These are phyloP conservation scores for Phenacoccus solenopsis DNA, from an alignment of 1,140 invertebrate genomes.

Conservation along the genomic window DNA sequence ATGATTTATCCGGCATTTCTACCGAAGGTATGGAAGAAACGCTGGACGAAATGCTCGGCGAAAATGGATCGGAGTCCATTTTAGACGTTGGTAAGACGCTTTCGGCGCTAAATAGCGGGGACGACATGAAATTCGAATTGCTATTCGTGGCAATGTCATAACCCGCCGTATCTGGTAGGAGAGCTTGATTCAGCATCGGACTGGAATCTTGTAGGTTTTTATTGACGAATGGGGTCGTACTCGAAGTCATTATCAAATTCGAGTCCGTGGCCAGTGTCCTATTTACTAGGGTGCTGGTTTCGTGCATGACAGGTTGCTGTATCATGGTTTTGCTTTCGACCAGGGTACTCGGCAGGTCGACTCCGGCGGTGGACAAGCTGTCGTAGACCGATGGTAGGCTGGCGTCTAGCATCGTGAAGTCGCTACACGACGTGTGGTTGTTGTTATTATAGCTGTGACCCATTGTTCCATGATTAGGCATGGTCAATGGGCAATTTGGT, in stretches of 20 bases:
- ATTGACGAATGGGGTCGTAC: background rate
- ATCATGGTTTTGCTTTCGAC: background rate
- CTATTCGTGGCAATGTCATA: background rate
- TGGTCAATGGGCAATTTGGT: background rate
- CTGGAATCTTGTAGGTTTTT: background rate
- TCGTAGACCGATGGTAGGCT: background rate
- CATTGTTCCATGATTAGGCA: background rate
- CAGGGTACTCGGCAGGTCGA: background rate
- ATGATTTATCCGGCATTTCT: background rate
- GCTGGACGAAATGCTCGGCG: conserved; percentile 8
- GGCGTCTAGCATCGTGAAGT: background rate
- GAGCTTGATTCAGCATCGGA: too few species aligned
- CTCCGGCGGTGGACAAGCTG: background rate
- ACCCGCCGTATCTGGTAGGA: background rate
- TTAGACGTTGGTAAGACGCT: background rate
- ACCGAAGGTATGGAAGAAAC: conserved; percentile 3
- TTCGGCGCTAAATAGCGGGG: background rate
- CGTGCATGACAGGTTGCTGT: background rate
- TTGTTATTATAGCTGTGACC: background rate
- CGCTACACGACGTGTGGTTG: background rate
- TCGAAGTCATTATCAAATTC: background rate
- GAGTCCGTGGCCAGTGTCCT: background rate
- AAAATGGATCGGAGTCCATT: conserved; percentile 8
- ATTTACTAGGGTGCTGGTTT: background rate
- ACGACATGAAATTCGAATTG: background rate